Base-by-base conservation (phyloP, 2,888 invertebrate genomes). In the Microdon myrmicae region DNA sequence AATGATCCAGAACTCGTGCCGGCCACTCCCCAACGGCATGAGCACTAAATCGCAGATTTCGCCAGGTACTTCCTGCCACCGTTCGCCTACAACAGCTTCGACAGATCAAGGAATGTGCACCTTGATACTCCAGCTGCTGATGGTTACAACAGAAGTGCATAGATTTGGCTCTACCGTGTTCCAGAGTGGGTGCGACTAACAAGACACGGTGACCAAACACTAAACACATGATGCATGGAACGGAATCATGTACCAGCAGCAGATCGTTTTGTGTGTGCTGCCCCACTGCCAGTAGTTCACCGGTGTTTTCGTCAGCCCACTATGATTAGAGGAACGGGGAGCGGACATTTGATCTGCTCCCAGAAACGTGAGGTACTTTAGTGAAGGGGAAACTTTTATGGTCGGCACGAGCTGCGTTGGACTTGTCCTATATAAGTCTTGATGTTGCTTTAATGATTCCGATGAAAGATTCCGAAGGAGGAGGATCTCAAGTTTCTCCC, bases 1-100 rank as follows among this genome's bases (percentile, higher is more conserved):
- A 58, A 43, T 64, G 56, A 58, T 64, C 56, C 56, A 64, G 64
- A 64, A 64, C 64, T 64, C 64, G 64, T 64, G 64, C 64, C 64
- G 58, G 53, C 64, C 64, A 64, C 64, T 64, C 64, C 64, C 56
- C 43, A 6, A 43, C 44, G 55, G 55, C 61, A 61, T 61, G 49
- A 55, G 26, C 39, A 29, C 25, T 38, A n/a, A n/a, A n/a, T n/a
- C n/a, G 39, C 39, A 17, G 43, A 41, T 14, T 26, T 5, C 25
- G 4, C 22, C 17, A 34, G 43, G 47, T 47, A 64, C 64, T 64
- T 64, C 64, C 64, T 64, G 64, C 64, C 56, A 64, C 64, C 41
- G 64, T 61, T 61, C 55, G 32, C 44, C 20, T 39, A 54, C 49
- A 64, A 56, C 56, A 64, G 56, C 56, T 64, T 51, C 64, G 56